Percentiles rank a stretch among this genome's conserved stretches.
phyloP scores from a whole-genome alignment of 1,140 invertebrate species.

The Orussus abietinus region DNA sequence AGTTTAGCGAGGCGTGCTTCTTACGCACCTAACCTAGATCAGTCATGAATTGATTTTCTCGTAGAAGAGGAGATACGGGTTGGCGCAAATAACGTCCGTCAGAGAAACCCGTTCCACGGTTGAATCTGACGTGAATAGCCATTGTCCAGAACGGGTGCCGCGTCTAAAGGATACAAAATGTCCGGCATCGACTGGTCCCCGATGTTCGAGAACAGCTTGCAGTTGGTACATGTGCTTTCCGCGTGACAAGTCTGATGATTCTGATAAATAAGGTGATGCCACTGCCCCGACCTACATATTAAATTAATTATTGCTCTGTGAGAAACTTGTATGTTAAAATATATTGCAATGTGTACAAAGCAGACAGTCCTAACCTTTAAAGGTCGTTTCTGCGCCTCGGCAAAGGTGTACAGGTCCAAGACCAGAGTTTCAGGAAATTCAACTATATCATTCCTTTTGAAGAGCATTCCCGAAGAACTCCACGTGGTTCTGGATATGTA shows the following conservation, averaged over 20 bases:
- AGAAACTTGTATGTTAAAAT: conserved; percentile 5
- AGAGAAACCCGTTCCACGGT: conserved; percentile 42
- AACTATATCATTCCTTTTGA: conserved; percentile 82
- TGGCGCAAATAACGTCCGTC: conserved; percentile 44
- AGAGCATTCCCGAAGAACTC: conserved; percentile 67
- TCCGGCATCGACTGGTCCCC: conserved; percentile 78
- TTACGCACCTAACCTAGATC: no score
- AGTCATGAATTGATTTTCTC: conserved; percentile 32
- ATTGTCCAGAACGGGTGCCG: conserved; percentile 51
- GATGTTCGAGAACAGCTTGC: conserved; percentile 83
- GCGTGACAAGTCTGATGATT: conserved; percentile 23
- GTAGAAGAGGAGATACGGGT: conserved; percentile 49
- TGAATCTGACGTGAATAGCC: conserved; percentile 47
- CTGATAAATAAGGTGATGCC: conserved; percentile 27
- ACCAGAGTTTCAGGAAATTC: conserved; percentile 79
- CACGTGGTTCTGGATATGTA: conserved; percentile 85
- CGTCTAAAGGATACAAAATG: conserved; percentile 90
- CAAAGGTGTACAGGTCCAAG: conserved; percentile 74
- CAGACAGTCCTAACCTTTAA: conserved; percentile 27
- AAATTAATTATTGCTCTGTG: neutral
- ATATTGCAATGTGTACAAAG: conserved; percentile 4
- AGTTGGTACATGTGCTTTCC: conserved; percentile 64
- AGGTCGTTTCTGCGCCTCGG: conserved; percentile 52
- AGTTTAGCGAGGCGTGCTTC: no score
- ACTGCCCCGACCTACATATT: conserved; percentile 27